Conservation (phyloP, 2,113 vertebrate genomes). For the Madoqua kirkii region DNA sequence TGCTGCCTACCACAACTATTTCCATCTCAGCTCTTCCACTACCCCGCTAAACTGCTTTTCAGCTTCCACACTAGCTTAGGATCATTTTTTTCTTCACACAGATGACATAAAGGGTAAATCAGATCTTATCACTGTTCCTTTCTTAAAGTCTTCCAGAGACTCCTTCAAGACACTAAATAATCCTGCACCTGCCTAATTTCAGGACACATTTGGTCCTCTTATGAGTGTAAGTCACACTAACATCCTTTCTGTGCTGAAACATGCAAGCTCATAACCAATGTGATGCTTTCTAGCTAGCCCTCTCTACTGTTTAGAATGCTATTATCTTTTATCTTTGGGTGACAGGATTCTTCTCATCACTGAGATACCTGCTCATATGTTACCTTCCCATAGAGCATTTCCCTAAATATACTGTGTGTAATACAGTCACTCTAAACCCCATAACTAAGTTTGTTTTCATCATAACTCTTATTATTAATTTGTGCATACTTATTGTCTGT, state of each 20-base stretch:
- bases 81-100: background rate
- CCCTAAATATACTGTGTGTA: background rate
- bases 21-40: background rate
- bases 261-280: background rate
- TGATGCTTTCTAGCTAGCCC: background rate
- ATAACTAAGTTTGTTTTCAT: background rate
- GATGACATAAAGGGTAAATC: background rate
- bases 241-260: background rate
- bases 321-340: background rate
- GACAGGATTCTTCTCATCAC: background rate
- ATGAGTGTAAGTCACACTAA: background rate
- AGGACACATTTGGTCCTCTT: background rate
- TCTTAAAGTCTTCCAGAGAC: background rate
- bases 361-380: background rate
- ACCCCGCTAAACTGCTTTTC: background rate
- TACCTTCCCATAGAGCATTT: background rate
- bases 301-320: background rate
- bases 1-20: background rate
- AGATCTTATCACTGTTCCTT: background rate
- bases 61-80: background rate
- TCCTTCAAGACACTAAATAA: background rate
- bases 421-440: background rate
- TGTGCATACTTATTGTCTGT: background rate
- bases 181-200: background rate
- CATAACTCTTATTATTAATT: background rate